Conservation (phyloP, 2,888 invertebrate genomes). For the Argyra leucocephala region DNA sequence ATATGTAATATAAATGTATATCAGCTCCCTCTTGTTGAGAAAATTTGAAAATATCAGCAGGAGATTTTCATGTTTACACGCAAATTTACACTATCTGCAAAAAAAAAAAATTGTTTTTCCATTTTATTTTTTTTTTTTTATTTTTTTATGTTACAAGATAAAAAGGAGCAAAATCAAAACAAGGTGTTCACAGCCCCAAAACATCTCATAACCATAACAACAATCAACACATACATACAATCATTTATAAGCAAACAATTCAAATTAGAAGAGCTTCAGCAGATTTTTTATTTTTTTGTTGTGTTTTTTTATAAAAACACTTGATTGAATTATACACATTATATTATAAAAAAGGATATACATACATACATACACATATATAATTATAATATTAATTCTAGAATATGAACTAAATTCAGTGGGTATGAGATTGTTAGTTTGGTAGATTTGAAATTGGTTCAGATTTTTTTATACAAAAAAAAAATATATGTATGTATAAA, state of each 20-base stretch:
- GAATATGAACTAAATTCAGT: not conserved
- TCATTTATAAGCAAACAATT: not conserved
- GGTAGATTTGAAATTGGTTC: too few relatives aligned
- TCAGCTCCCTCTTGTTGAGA: slow-evolving; percentile 1
- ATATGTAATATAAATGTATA: not conserved
- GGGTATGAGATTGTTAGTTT: too few relatives aligned
- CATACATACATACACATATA: not conserved
- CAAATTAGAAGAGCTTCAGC: not conserved
- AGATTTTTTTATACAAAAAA: too few relatives aligned
- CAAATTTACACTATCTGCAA: slow-evolving; percentile 19
- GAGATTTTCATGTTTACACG: slow-evolving; percentile 21
- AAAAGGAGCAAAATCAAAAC: not conserved
- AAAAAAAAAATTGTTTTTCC: too few relatives aligned
- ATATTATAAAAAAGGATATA: too few relatives aligned
- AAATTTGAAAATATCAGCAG: slow-evolving; percentile 21
- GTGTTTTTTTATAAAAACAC: too few relatives aligned
- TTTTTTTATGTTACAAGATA: not conserved
- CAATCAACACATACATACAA: not conserved
- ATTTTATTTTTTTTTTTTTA: not conserved
- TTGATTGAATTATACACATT: not conserved
- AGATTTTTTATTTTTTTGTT: too few relatives aligned
- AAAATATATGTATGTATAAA: too few relatives aligned
- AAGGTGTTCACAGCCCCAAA: not conserved
- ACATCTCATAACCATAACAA: not conserved
- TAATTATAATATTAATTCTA: not conserved